Conservation (phyloP, 2,888 invertebrate genomes). For the Eupeodes luniger region DNA sequence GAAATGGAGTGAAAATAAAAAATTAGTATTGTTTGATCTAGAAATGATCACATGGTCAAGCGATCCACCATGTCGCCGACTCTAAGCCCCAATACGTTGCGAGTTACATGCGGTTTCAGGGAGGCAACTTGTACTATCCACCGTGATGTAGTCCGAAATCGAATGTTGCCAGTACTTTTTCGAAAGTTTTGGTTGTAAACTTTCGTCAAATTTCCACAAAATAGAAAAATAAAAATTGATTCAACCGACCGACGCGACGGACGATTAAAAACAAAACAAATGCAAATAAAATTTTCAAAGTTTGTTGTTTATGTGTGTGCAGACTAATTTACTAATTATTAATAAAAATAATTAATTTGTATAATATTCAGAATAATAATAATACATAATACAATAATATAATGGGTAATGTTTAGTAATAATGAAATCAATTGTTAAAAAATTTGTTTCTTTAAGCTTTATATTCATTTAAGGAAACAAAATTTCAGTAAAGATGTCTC, state of each 20-base stretch:
- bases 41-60: no score
- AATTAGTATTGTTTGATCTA: no score
- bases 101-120: no score
- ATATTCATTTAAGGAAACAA: conserved; percentile 41
- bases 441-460: conserved; percentile 59
- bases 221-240: neutral
- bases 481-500: conserved; percentile 23
- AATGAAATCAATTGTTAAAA: conserved; percentile 65
- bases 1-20: no score
- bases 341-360: conserved; percentile 74
- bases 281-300: conserved; percentile 32
- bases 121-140: no score
- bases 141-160: no score
- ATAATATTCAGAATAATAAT: conserved; percentile 72
- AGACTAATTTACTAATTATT: conserved; percentile 73
- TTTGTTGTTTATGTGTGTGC: conserved; percentile 52
- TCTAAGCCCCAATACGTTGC: no score
- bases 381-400: conserved; percentile 58
- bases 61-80: no score
- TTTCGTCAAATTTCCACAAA: neutral
- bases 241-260: neutral
- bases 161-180: no score
- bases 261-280: neutral
- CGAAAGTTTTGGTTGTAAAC: no score
- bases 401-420: conserved; percentile 63